Base-by-base conservation (phyloP, 2,113 vertebrate species). In the Urocolius indicus region DNA sequence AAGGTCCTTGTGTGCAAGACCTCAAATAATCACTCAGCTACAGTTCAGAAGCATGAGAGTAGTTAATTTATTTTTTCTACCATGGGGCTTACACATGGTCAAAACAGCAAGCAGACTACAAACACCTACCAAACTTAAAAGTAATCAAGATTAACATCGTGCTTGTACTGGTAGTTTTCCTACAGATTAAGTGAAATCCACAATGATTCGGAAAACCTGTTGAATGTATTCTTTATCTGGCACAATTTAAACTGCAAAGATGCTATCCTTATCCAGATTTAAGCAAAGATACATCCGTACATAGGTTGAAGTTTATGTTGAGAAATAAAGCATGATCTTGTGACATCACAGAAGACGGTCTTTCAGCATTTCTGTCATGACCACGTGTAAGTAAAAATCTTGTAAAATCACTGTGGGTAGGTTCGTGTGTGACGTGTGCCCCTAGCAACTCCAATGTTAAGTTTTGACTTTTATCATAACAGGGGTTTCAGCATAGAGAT, bases 201-300 rank as follows among this genome's bases (percentile, higher is more conserved):
- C 17, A 2, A 1, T 3, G 7, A 80, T 76, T 51, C 0, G 0
- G 34, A 75, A 89, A 76, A 78, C 0, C 1, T 23, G 4, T 30
- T 45, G 41, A 87, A 89, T 10, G 13, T 14, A 52, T 6, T 57
- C 23, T 27, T 92, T 26, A 89, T 6, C 19, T 67, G 34, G 23
- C 23, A 75, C n/a, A n/a, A 72, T 78, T 52, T 49, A 41, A 89
- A 72, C 23, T 68, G 49, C 54, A 68, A 77, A 16, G 29, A 24
- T 24, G 17, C 17, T 18, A 19, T 22, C 10, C 32, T 27, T 43
- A 55, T 19, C 7, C 51, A 93, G 48, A 84, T 34, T 82, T 72
- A 75, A 68, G 58, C 36, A 84, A 75, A 71, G 61, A 65, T 27
- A 38, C 4, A 79, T 16, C 46, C 48, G 19, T n/a, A 88, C 10